Evolutionary conservation across 1,140 invertebrate species (phyloP).

Genomic region (Drosophila persimilis): DNA sequence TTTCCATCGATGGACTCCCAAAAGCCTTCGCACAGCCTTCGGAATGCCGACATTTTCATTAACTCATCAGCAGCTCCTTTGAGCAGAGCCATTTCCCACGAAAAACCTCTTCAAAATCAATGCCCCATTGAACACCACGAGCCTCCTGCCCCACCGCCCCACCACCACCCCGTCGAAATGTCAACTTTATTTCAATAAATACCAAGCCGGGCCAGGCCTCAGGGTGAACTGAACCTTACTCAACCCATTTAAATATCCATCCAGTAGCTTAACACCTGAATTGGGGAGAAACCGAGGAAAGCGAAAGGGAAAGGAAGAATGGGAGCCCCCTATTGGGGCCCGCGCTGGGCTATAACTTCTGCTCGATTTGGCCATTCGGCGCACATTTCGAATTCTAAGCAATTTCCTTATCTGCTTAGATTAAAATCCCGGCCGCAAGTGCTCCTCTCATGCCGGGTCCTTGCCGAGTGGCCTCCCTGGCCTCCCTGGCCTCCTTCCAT

Average conservation of each 20-base stretch:
- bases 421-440: constrained; percentile 65
- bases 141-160: neutral
- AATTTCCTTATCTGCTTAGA: constrained; percentile 79
- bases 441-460: constrained; percentile 16
- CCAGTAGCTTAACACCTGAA: constrained; percentile 69
- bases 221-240: constrained; percentile 7
- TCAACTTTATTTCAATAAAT: constrained; percentile 58
- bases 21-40: neutral
- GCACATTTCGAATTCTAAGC: constrained; percentile 72
- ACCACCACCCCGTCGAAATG: constrained; percentile 14
- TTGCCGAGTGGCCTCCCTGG: too few relatives aligned
- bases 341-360: constrained; percentile 52
- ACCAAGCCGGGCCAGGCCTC: neutral
- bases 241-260: constrained; percentile 64
- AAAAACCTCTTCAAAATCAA: constrained; percentile 33
- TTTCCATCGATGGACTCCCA: too few relatives aligned
- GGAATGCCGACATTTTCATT: constrained; percentile 23
- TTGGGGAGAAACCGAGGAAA: neutral
- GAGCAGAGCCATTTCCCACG: constrained; percentile 29
- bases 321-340: neutral
- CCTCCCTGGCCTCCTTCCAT: constrained; percentile 16
- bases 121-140: constrained; percentile 39
- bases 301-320: neutral
- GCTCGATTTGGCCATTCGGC: constrained; percentile 58
- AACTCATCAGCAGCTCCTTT: constrained; percentile 10